phyloP scores from a whole-genome alignment of 92 coral and sea anemone genomes.

The Epizoanthus scotinus region DNA sequence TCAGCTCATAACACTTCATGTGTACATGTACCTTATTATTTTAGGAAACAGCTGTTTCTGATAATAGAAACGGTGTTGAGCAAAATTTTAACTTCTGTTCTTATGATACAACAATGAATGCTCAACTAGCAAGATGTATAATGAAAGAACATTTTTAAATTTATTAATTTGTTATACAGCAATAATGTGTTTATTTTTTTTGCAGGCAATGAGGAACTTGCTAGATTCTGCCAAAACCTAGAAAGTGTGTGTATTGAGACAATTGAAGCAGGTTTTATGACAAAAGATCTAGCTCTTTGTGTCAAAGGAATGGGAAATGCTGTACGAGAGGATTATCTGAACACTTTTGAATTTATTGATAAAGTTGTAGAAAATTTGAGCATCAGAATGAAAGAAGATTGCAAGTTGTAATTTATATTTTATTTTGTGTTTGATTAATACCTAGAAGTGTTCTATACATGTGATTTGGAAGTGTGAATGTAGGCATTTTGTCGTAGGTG shows the following conservation, averaged over 20 bases:
- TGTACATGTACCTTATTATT: too few species aligned
- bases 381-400: constrained; percentile 41
- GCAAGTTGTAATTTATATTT: constrained; percentile 19
- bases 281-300: constrained; percentile 95
- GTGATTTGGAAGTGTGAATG: too few species aligned
- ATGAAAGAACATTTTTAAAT: too few species aligned
- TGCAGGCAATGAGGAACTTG: constrained; percentile 75
- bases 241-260: constrained; percentile 88
- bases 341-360: constrained; percentile 94
- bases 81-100: too few species aligned
- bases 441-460: too few species aligned
- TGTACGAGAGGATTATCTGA: constrained; percentile 84
- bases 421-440: neutral
- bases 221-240: constrained; percentile 72
- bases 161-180: neutral
- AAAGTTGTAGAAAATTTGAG: constrained; percentile 81
- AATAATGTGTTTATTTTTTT: neutral
- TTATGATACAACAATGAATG: too few species aligned
- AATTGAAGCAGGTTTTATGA: constrained; percentile 92
- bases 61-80: too few species aligned
- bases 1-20: too few species aligned
- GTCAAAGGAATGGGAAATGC: constrained; percentile 86
- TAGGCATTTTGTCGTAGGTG: too few species aligned
- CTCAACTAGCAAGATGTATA: too few species aligned
- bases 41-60: too few species aligned